phyloP scores from a whole-genome alignment of 2,113 vertebrate genomes.

The Pristiophorus japonicus region DNA sequence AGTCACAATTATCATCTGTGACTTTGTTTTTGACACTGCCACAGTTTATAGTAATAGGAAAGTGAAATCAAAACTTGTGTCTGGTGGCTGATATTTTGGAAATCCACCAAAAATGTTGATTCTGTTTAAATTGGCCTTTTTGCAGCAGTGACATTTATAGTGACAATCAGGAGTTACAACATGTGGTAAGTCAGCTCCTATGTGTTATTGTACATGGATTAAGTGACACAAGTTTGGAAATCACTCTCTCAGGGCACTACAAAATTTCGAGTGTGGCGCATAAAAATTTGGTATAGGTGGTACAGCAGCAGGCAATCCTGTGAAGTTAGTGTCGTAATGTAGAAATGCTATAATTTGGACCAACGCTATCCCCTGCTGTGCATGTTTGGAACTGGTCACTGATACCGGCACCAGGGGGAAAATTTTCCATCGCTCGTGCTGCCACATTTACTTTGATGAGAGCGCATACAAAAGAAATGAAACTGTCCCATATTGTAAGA shows the following conservation, averaged over 20 bases:
- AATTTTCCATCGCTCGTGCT: neutral
- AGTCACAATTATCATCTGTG: neutral
- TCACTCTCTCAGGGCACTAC: no score
- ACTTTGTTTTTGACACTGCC: neutral
- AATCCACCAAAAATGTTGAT: no score
- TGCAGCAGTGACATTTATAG: no score
- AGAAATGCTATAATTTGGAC: neutral
- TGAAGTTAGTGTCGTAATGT: neutral
- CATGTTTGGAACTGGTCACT: neutral
- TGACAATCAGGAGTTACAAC: no score
- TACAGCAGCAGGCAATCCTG: neutral
- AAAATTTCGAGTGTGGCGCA: no score
- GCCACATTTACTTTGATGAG: neutral
- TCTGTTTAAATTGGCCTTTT: no score
- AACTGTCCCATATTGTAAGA: neutral
- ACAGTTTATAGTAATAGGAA: neutral
- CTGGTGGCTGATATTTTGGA: neutral
- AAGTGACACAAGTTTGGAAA: no score
- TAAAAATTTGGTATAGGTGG: neutral
- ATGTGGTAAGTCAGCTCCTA: no score
- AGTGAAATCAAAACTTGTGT: neutral
- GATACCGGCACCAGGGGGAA: neutral
- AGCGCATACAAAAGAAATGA: neutral
- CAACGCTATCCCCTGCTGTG: neutral
- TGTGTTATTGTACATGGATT: no score